A percentile compares a stretch with the other conserved stretches of the same genome.
Conservation (phyloP, 2,797 vertebrate species). For the Danio tinwini region DNA sequence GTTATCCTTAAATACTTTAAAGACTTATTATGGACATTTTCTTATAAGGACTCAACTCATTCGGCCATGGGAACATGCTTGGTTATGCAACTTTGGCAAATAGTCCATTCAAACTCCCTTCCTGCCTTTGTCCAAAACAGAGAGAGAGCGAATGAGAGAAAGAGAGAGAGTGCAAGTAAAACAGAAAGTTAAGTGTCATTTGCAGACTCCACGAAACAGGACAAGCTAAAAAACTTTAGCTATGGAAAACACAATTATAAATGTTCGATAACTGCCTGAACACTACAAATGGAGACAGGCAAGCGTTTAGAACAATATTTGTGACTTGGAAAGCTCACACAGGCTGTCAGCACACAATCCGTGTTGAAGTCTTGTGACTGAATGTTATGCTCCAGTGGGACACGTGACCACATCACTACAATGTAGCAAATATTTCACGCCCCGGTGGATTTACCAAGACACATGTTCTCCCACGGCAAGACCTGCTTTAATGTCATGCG, state of each 20-base stretch:
- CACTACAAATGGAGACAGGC: background rate
- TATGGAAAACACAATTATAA: background rate
- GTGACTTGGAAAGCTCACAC: background rate
- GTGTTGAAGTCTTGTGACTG: constrained; percentile 70
- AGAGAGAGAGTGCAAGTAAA: constrained; percentile 28
- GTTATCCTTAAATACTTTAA: constrained; percentile 4
- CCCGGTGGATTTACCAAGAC: constrained; percentile 60
- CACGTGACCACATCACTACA: constrained; percentile 61
- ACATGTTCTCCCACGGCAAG: constrained; percentile 71
- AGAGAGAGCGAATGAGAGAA: constrained; percentile 18
- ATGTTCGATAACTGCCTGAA: background rate
- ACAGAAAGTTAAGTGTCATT: constrained; percentile 28
- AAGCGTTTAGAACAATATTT: background rate
- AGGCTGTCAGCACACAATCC: constrained; percentile 25
- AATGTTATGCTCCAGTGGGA: constrained; percentile 62
- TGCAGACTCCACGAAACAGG: background rate
- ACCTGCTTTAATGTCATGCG: constrained; percentile 64
- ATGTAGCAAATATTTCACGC: constrained; percentile 62
- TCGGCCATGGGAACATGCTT: constrained; percentile 74
- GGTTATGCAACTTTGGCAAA: constrained; percentile 81
- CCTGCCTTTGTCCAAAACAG: constrained; percentile 79
- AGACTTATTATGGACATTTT: constrained; percentile 56
- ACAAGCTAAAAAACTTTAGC: background rate
- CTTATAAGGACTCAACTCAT: constrained; percentile 67
- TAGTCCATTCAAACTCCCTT: constrained; percentile 80